Percentiles rank a stretch among this genome's conserved stretches.
These are phyloP conservation scores for Paguma larvata DNA, from an alignment of 2,797 vertebrate genomes.

Conservation along the genomic window DNA sequence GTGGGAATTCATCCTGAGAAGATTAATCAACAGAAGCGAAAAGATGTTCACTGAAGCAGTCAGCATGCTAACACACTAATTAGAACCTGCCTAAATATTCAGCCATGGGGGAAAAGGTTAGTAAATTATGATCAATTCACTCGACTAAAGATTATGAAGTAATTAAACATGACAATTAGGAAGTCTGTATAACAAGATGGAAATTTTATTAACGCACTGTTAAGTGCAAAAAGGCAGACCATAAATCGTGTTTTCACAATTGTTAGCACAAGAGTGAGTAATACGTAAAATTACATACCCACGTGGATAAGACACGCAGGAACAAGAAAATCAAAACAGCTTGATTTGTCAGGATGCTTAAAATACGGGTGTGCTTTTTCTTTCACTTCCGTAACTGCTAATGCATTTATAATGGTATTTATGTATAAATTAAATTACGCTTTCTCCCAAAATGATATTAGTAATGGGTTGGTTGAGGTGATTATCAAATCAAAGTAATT, in stretches of 20 bases:
- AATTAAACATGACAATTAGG: slow-evolving; percentile 72
- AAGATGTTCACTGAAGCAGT: slow-evolving; percentile 16
- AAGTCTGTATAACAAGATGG: slow-evolving; percentile 43
- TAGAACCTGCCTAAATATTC: slow-evolving; percentile 58
- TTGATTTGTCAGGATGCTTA: background rate
- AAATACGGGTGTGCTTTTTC: background rate
- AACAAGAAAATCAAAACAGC: slow-evolving; percentile 17
- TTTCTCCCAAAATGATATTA: slow-evolving; percentile 42
- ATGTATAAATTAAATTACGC: slow-evolving; percentile 26
- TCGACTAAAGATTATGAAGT: slow-evolving; percentile 65
- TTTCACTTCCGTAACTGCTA: slow-evolving; percentile 29
- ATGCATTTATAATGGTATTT: slow-evolving; percentile 36
- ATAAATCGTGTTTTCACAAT: slow-evolving; percentile 59
- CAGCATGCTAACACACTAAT: slow-evolving; percentile 70
- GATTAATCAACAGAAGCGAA: slow-evolving; percentile 52
- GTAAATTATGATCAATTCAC: slow-evolving; percentile 37
- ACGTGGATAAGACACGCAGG: background rate
- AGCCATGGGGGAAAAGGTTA: background rate
- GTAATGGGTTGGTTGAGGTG: background rate
- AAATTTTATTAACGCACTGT: slow-evolving; percentile 48
- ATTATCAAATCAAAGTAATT: slow-evolving; percentile 58
- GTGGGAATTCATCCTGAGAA: background rate
- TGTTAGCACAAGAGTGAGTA: background rate
- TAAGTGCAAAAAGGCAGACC: slow-evolving; percentile 60
- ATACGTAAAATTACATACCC: background rate